phyloP scores from a whole-genome alignment of 2,888 invertebrate species.

The Diarsia mendica region DNA sequence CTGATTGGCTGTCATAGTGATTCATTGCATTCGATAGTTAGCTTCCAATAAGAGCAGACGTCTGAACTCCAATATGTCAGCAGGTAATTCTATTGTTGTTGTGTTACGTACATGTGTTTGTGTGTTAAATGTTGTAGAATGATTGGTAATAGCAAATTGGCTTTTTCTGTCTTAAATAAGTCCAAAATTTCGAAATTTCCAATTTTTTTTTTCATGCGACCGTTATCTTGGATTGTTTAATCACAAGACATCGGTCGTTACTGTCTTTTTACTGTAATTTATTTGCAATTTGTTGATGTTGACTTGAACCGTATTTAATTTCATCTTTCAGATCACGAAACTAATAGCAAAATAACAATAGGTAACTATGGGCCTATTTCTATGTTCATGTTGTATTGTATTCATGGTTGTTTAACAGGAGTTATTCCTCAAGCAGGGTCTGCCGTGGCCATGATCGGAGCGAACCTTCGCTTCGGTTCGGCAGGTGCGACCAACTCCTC shows the following conservation, averaged over 20 bases:
- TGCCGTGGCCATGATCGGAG: constrained; percentile 94
- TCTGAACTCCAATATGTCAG: constrained; percentile 81
- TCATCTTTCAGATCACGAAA: constrained; percentile 69
- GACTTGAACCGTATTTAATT: constrained; percentile 62
- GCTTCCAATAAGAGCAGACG: constrained; percentile 73
- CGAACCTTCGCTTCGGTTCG: constrained; percentile 93
- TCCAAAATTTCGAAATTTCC: constrained; percentile 41
- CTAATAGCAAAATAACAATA: constrained; percentile 68
- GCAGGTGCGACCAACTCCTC: constrained; percentile 92
- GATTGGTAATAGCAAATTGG: constrained; percentile 60
- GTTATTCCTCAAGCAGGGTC: constrained; percentile 88
- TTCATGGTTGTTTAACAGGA: constrained; percentile 52
- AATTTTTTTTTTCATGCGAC: constrained; percentile 29
- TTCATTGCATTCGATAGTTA: constrained; percentile 73
- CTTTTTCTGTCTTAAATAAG: constrained; percentile 30
- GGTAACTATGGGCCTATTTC: constrained; percentile 63
- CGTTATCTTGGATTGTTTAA: constrained; percentile 48
- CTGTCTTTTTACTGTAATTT: constrained; percentile 53
- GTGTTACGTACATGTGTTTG: constrained; percentile 32
- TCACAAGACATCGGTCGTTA: constrained; percentile 42
- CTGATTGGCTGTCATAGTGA: constrained; percentile 75
- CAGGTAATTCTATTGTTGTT: constrained; percentile 78
- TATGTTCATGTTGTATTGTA: constrained; percentile 54
- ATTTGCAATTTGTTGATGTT: constrained; percentile 62
- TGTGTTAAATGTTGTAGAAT: constrained; percentile 40